Percentiles rank a stretch among this genome's conserved stretches.
These are phyloP conservation scores for Trididemnum clinides DNA, from an alignment of 23 tunicate genomes.

Conservation along the genomic window DNA sequence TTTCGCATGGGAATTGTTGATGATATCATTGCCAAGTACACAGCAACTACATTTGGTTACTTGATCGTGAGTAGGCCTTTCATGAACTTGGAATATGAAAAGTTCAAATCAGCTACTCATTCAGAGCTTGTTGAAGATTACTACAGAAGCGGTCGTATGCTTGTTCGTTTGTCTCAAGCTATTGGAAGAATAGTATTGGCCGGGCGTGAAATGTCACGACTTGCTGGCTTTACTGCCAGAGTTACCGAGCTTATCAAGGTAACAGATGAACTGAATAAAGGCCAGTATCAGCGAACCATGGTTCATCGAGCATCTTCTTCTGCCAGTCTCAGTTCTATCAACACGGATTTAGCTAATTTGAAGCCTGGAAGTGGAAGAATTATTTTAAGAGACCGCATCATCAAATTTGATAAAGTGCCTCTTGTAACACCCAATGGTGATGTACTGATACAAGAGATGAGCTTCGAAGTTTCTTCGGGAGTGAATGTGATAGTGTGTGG, in stretches of 20 bases:
- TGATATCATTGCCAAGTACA: constrained; percentile 87
- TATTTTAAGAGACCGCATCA: constrained; percentile 56
- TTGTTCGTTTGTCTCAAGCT: constrained; percentile 89
- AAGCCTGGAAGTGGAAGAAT: constrained; percentile 73
- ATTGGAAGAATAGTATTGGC: constrained; percentile 95
- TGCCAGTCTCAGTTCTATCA: not conserved
- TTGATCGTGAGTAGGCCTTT: constrained; percentile 92
- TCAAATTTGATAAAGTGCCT: constrained; percentile 84
- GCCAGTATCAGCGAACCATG: constrained; percentile 82
- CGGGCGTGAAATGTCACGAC: constrained; percentile 90
- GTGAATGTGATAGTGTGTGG: constrained; percentile 87
- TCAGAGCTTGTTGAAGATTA: constrained; percentile 89
- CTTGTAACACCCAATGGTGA: constrained; percentile 93
- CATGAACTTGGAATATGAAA: constrained; percentile 56
- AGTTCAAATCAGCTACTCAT: constrained; percentile 60
- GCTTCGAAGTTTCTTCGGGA: constrained; percentile 72
- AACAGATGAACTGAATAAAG: constrained; percentile 80
- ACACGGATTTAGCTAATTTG: not conserved
- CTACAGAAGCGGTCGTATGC: constrained; percentile 87
- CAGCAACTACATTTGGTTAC: constrained; percentile 92
- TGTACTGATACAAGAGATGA: constrained; percentile 77
- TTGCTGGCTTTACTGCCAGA: constrained; percentile 89
- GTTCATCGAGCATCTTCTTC: constrained; percentile 25
- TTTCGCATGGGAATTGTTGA: constrained; percentile 94
- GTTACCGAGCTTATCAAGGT: constrained; percentile 87